Conservation (phyloP, 2,113 vertebrate genomes). For the Tragelaphus imberbis region DNA sequence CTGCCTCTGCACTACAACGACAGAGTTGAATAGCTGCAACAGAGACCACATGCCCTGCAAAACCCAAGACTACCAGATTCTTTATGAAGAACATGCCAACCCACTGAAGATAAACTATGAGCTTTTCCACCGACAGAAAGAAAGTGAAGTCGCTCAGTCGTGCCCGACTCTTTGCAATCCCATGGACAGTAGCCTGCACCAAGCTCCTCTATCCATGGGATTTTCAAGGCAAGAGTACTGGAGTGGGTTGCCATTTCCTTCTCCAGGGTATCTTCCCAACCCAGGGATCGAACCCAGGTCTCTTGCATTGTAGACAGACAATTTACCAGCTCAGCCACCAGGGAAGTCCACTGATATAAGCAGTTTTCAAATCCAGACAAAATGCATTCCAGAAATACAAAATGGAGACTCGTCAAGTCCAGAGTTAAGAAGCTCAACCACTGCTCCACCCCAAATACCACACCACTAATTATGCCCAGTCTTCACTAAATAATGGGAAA, state of each 20-base stretch:
- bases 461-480: neutral
- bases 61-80: neutral
- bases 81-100: neutral
- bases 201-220: too few species aligned
- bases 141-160: too few species aligned
- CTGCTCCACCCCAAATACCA: neutral
- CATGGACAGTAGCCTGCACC: too few species aligned
- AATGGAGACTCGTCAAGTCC: neutral
- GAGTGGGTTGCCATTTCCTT: too few species aligned
- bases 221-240: too few species aligned
- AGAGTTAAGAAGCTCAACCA: neutral
- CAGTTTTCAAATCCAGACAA: neutral
- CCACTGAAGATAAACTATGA: neutral
- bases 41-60: neutral
- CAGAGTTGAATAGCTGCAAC: neutral
- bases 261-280: too few species aligned
- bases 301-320: too few species aligned
- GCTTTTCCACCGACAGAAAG: neutral
- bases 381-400: neutral
- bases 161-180: too few species aligned
- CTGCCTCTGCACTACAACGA: neutral
- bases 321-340: too few species aligned
- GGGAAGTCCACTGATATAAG: neutral
- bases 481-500: neutral
- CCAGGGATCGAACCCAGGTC: too few species aligned